These are phyloP conservation scores for Gulo gulo DNA, from an alignment of 2,113 vertebrate genomes.

Conservation along the genomic window DNA sequence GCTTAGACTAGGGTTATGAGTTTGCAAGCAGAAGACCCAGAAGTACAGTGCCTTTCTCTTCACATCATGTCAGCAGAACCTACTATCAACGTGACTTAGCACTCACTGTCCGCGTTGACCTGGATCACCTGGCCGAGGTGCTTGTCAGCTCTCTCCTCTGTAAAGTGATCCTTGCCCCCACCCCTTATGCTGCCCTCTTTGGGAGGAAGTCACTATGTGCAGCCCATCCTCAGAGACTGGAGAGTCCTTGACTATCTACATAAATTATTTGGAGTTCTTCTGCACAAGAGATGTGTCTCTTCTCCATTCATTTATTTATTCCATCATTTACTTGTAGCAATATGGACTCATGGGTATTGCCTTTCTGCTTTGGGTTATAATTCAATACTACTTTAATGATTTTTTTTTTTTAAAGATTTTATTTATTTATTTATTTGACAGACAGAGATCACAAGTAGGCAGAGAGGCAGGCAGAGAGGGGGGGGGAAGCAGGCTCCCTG, in stretches of 20 bases:
- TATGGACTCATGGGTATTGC: not conserved
- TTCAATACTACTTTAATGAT: not conserved
- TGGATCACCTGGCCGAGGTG: not conserved
- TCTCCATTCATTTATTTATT: not conserved
- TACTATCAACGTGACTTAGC: accelerated
- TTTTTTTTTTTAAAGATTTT: not conserved
- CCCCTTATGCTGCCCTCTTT: not conserved
- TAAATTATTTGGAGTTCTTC: not conserved
- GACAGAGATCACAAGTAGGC: no score
- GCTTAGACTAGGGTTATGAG: no score
- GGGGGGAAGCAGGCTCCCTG: no score
- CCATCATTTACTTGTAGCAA: not conserved
- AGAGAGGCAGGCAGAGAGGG: no score
- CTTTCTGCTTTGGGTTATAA: not conserved
- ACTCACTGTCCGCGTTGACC: not conserved
- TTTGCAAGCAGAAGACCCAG: not conserved
- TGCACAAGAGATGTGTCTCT: not conserved
- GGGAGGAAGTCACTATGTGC: not conserved
- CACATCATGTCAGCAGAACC: accelerated
- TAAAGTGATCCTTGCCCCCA: accelerated
- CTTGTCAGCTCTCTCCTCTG: not conserved
- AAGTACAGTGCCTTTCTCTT: not conserved
- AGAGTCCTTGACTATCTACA: not conserved
- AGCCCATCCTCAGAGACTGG: not conserved
- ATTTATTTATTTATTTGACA: no score